These are phyloP conservation scores for Maniola jurtina DNA, from an alignment of 1,140 invertebrate species.

Conservation along the genomic window DNA sequence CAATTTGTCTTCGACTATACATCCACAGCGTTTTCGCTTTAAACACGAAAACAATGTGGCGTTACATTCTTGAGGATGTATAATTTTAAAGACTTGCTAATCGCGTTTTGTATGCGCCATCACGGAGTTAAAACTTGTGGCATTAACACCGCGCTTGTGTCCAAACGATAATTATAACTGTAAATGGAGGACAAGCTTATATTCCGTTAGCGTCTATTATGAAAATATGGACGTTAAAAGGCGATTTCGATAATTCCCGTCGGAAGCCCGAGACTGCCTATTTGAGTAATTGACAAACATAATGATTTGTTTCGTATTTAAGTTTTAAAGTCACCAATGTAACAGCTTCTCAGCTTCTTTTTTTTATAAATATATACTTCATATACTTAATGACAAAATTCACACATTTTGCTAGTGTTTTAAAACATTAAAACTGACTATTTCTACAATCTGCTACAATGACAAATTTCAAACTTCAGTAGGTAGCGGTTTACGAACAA, in stretches of 20 bases:
- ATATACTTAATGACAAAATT: too few species aligned
- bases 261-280: background rate
- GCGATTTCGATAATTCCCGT: slow-evolving; percentile 13
- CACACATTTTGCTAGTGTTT: too few species aligned
- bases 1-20: slow-evolving; percentile 2
- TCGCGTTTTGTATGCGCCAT: slow-evolving; percentile 59
- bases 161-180: slow-evolving; percentile 32
- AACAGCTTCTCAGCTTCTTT: too few species aligned
- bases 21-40: slow-evolving; percentile 20
- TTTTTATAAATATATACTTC: too few species aligned
- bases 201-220: slow-evolving; percentile 24
- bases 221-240: slow-evolving; percentile 26
- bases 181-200: slow-evolving; percentile 24
- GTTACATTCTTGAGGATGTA: slow-evolving; percentile 50
- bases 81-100: slow-evolving; percentile 59
- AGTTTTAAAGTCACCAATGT: too few species aligned
- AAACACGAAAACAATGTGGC: slow-evolving; percentile 52
- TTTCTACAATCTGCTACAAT: too few species aligned
- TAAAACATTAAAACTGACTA: too few species aligned
- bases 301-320: too few species aligned
- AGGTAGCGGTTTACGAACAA: too few species aligned
- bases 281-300: background rate
- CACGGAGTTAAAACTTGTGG: slow-evolving; percentile 48
- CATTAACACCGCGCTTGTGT: slow-evolving; percentile 47
- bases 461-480: too few species aligned